Evolutionary conservation across 2,888 invertebrate genomes (phyloP), one percentile per base, ranked within the genome.

Genomic region (Perizoma affinitatum): DNA sequence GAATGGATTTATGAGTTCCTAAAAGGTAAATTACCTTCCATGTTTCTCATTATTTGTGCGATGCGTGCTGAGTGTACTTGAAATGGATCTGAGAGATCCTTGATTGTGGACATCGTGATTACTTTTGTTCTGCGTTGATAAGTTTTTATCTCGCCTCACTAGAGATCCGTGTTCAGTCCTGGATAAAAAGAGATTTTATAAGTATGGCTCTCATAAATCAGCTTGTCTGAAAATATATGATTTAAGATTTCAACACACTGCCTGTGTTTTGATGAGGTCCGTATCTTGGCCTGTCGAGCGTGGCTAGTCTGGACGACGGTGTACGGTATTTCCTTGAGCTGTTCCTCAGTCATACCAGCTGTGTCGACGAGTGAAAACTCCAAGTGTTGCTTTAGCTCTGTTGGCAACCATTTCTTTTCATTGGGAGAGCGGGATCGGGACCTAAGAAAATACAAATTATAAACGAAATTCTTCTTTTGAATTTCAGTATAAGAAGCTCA

Each of bases 341-440:
- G 97, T 69, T 95, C 95, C 78, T 97, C 97, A 53, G 95, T 96
- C 97, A 98, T 97, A 61, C 97, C 97, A 33, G 96, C 94, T 0
- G 98, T 97, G 74, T 97, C 97, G 58, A 98, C 96, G 78, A 97
- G 93, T 79, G 96, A 96, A 86, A 96, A 98, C 83, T 97, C 97
- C 75, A 98, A 92, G 82, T 98, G 97, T 80, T 97, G 96, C 78
- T 96, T 96, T 67, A 97, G 84, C 84, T 97, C 97, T 67, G 93
- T 95, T 5, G 96, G 94, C 64, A 96, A 91, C 94, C 96, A 95
- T 73, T 95, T 94, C 82, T 96, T 96, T 58, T 95, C 94, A 45
- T 94, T 94, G 50, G 96, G 96, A 11, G 96, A 96, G 43, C 96
- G 95, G 11, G 96, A 96, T 75, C 96, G 89, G 44, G 93, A 93